Percentiles rank a stretch among this genome's conserved stretches.
phyloP scores from a whole-genome alignment of 2,113 vertebrate genomes.

The Plectropomus leopardus region DNA sequence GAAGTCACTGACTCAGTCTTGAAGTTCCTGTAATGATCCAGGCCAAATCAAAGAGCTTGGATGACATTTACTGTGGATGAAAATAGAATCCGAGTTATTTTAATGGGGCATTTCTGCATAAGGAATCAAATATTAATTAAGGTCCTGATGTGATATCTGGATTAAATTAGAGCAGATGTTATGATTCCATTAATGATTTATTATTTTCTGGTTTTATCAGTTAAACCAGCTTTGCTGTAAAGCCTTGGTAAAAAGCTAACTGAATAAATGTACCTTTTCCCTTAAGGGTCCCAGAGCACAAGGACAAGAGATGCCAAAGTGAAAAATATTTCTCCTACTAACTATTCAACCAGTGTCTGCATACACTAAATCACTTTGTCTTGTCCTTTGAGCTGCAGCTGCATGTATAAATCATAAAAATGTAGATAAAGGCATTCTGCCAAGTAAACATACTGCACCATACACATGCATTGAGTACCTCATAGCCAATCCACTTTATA shows the following conservation, averaged over 20 bases:
- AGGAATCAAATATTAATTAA: slow-evolving; percentile 27
- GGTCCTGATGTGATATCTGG: slow-evolving; percentile 4
- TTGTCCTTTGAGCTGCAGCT: slow-evolving; percentile 54
- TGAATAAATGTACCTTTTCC: slow-evolving; percentile 31
- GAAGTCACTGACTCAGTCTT: not conserved
- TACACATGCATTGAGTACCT: slow-evolving; percentile 11
- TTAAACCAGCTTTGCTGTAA: slow-evolving; percentile 12
- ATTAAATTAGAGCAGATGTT: slow-evolving; percentile 42
- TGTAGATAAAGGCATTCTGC: slow-evolving; percentile 52
- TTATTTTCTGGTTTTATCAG: slow-evolving; percentile 17
- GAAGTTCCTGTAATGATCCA: slow-evolving; percentile 1
- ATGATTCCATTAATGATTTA: slow-evolving; percentile 26
- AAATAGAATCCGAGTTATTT: slow-evolving; percentile 11
- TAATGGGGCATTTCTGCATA: slow-evolving; percentile 5
- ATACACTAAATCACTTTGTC: slow-evolving; percentile 41
- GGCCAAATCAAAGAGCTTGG: not conserved
- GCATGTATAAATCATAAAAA: slow-evolving; percentile 61
- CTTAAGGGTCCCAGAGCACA: not conserved
- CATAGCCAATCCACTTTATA: slow-evolving; percentile 48
- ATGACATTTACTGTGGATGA: not conserved
- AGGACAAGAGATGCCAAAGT: slow-evolving; percentile 30
- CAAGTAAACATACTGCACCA: slow-evolving; percentile 52
- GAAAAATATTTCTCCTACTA: slow-evolving; percentile 33
- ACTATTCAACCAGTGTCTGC: slow-evolving; percentile 48
- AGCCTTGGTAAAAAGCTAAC: slow-evolving; percentile 16